Evolutionary conservation across 2,888 invertebrate genomes (phyloP).

Genomic region (Drosophila lacicola): DNA sequence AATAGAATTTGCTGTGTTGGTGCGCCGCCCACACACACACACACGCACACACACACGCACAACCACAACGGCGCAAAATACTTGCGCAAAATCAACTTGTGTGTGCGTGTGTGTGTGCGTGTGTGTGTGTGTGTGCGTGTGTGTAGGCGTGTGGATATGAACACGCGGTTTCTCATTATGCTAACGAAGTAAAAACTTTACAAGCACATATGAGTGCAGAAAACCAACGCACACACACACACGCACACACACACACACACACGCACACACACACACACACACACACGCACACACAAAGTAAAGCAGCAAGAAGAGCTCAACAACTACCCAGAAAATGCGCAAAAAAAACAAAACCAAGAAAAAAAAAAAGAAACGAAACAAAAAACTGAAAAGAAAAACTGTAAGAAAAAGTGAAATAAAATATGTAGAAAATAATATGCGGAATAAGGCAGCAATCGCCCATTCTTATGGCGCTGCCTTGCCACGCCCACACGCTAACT

Average conservation of each 20-base stretch:
- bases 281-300: slow-evolving; percentile 9
- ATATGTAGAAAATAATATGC: slow-evolving; percentile 76
- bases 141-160: slow-evolving; percentile 68
- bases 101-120: slow-evolving; percentile 5
- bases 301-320: slow-evolving; percentile 39
- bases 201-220: slow-evolving; percentile 77
- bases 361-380: neutral
- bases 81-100: slow-evolving; percentile 70
- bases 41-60: slow-evolving; percentile 7
- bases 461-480: neutral
- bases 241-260: slow-evolving; percentile 3
- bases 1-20: slow-evolving; percentile 81
- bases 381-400: slow-evolving; percentile 36
- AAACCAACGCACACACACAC: slow-evolving; percentile 25
- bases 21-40: slow-evolving; percentile 3
- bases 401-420: slow-evolving; percentile 66
- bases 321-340: slow-evolving; percentile 51
- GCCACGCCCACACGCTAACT: slow-evolving; percentile 27
- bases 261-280: slow-evolving; percentile 6
- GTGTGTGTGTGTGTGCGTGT: slow-evolving; percentile 14
- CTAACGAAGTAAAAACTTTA: slow-evolving; percentile 83
- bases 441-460: slow-evolving; percentile 57
- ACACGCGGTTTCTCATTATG: slow-evolving; percentile 83
- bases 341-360: slow-evolving; percentile 32
- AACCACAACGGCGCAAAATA: slow-evolving; percentile 50